Evolutionary conservation across 2,113 vertebrate species (phyloP).

Genomic region (Harpagus bidentatus): DNA sequence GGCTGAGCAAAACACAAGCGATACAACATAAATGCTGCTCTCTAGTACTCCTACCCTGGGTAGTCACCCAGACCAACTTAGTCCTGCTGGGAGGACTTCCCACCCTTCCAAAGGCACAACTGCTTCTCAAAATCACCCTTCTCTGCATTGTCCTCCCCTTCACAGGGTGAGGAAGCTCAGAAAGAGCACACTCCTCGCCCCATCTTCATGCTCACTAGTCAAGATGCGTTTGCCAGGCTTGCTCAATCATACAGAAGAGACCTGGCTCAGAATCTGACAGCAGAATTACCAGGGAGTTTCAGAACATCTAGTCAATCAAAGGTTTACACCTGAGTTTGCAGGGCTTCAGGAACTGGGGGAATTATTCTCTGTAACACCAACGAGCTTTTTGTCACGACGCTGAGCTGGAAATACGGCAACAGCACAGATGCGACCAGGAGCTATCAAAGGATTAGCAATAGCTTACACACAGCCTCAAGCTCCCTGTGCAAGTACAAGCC

Average conservation of each 20-base stretch:
- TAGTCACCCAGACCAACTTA: not conserved
- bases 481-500: not conserved
- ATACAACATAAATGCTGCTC: not conserved
- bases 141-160: not conserved
- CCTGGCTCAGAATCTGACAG: not conserved
- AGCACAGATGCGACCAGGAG: not conserved
- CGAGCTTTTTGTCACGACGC: not conserved
- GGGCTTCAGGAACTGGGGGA: not conserved
- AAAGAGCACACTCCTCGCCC: not conserved
- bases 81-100: not conserved
- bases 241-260: not conserved
- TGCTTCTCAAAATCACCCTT: not conserved
- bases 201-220: not conserved
- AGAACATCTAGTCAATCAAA: not conserved
- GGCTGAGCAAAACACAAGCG: not conserved
- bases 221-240: not conserved
- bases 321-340: not conserved
- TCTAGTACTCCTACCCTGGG: not conserved
- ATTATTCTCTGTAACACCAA: not conserved
- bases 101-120: not conserved
- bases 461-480: not conserved
- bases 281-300: not conserved
- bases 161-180: not conserved
- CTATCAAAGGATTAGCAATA: not conserved
- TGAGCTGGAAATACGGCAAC: not conserved